phyloP scores from a whole-genome alignment of 2,888 invertebrate species.

The Sesamia inferens region DNA sequence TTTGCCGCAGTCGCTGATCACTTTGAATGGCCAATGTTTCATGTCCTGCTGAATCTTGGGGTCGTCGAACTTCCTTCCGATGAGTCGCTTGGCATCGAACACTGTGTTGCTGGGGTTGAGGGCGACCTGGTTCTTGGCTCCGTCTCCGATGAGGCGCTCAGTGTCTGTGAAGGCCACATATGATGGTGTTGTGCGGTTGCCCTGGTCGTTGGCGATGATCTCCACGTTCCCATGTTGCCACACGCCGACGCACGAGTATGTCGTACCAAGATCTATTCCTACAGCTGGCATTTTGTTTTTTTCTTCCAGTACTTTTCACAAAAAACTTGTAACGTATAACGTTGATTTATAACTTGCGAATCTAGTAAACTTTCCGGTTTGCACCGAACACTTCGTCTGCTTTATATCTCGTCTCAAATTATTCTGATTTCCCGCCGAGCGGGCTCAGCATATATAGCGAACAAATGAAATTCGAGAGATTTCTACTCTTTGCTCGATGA shows the following conservation, averaged over 20 bases:
- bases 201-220: constrained; percentile 92
- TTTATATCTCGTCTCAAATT: constrained; percentile 80
- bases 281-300: constrained; percentile 85
- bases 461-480: constrained; percentile 75
- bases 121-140: constrained; percentile 93
- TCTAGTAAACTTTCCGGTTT: constrained; percentile 66
- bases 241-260: constrained; percentile 90
- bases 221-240: constrained; percentile 93
- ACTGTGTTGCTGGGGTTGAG: constrained; percentile 94
- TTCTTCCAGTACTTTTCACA: constrained; percentile 53
- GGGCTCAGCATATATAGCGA: constrained; percentile 73
- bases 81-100: constrained; percentile 94
- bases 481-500: constrained; percentile 69
- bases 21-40: constrained; percentile 96
- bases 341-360: constrained; percentile 31
- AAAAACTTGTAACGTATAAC: constrained; percentile 29
- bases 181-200: constrained; percentile 93
- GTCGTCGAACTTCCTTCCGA: constrained; percentile 94
- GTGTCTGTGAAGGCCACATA: constrained; percentile 93
- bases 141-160: constrained; percentile 92
- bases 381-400: constrained; percentile 74
- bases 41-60: constrained; percentile 94
- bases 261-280: constrained; percentile 90
- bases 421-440: constrained; percentile 78
- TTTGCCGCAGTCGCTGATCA: constrained; percentile 91